Percentiles rank a stretch among this genome's conserved stretches.
Conservation (phyloP, 2,113 vertebrate genomes). For the Cinclus cinclus region DNA sequence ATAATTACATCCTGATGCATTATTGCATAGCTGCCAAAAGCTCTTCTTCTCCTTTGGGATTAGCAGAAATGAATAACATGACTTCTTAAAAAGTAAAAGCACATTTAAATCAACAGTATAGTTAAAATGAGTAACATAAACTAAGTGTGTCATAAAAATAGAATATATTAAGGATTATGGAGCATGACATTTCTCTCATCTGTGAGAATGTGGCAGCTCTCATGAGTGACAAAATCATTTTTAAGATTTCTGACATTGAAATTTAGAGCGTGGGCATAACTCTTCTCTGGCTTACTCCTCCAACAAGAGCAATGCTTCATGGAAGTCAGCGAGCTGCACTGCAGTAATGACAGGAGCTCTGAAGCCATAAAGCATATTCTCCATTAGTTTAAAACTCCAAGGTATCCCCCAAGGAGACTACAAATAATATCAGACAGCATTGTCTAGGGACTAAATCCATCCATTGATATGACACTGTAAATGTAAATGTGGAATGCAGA, state of each 20-base stretch:
- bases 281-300: background rate
- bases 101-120: slow-evolving; percentile 40
- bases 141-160: slow-evolving; percentile 32
- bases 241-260: slow-evolving; percentile 9
- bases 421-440: slow-evolving; percentile 22
- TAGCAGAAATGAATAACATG: slow-evolving; percentile 14
- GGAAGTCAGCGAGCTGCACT: background rate
- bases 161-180: slow-evolving; percentile 45
- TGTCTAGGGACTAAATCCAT: slow-evolving; percentile 25
- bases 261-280: slow-evolving; percentile 20
- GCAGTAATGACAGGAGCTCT: slow-evolving; percentile 18
- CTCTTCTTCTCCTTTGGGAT: slow-evolving; percentile 36
- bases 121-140: slow-evolving; percentile 51
- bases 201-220: background rate
- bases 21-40: slow-evolving; percentile 16
- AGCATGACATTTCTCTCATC: slow-evolving; percentile 34
- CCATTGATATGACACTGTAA: background rate
- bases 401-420: slow-evolving; percentile 12
- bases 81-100: slow-evolving; percentile 36
- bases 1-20: slow-evolving; percentile 53
- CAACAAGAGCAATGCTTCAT: background rate
- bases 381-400: slow-evolving; percentile 37
- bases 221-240: background rate
- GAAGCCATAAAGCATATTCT: slow-evolving; percentile 35
- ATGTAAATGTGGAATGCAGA: background rate